These are phyloP conservation scores for Syngnathoides biaculeatus DNA, from an alignment of 2,113 vertebrate species.

Conservation along the genomic window DNA sequence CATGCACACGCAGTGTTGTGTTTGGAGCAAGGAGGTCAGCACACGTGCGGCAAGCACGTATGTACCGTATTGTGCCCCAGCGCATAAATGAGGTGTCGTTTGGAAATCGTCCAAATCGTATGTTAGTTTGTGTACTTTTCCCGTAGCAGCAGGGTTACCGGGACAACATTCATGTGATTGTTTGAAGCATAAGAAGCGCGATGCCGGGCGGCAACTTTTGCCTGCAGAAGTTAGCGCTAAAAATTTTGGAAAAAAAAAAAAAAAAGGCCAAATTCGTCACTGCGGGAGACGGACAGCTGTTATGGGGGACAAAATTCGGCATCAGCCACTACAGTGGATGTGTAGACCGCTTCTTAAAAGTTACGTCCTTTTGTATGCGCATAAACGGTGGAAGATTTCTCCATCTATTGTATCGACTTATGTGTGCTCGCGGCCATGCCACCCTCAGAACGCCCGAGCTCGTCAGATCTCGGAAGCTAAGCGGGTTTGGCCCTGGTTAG, in stretches of 20 bases:
- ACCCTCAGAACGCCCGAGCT: too few relatives aligned
- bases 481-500: too few relatives aligned
- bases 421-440: too few relatives aligned
- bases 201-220: background rate
- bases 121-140: conserved; percentile 3
- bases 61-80: conserved; percentile 1
- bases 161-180: background rate
- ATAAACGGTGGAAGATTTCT: too few relatives aligned
- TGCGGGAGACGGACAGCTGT: background rate
- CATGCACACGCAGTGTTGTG: conserved; percentile 9
- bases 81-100: conserved; percentile 6
- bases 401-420: too few relatives aligned
- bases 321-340: background rate
- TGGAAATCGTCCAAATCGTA: conserved; percentile 2
- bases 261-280: background rate
- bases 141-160: background rate
- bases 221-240: background rate
- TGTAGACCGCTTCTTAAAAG: too few relatives aligned
- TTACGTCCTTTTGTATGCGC: too few relatives aligned
- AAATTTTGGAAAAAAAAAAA: background rate
- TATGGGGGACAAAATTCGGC: background rate
- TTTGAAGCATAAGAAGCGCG: background rate
- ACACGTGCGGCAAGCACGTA: conserved; percentile 4
- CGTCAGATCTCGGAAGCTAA: too few relatives aligned
- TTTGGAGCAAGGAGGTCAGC: conserved; percentile 7